phyloP scores from a whole-genome alignment of 2,797 vertebrate genomes.

The Epinephelus malabaricus region DNA sequence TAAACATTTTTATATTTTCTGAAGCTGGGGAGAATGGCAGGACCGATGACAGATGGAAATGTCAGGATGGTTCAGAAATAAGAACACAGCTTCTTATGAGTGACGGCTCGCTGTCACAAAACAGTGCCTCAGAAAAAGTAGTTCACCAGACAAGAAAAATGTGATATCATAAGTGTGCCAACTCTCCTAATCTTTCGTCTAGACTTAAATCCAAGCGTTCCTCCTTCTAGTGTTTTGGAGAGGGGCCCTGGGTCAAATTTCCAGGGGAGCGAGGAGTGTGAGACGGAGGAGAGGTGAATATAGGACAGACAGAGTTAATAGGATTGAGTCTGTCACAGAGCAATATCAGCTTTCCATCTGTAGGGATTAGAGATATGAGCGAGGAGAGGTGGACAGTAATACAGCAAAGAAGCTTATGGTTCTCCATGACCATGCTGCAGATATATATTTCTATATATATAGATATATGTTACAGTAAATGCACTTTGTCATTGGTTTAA shows the following conservation, averaged over 20 bases:
- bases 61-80: conserved; percentile 29
- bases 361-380: conserved; percentile 80
- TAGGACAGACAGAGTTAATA: conserved; percentile 81
- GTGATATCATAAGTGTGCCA: conserved; percentile 38
- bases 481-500: conserved; percentile 35
- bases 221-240: conserved; percentile 32
- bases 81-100: conserved; percentile 6
- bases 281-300: conserved; percentile 66
- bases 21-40: neutral
- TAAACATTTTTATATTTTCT: conserved; percentile 23
- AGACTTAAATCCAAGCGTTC: conserved; percentile 62
- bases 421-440: conserved; percentile 48
- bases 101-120: conserved; percentile 16
- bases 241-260: conserved; percentile 48
- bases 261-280: conserved; percentile 28
- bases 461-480: conserved; percentile 44
- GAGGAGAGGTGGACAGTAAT: conserved; percentile 75
- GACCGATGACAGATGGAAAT: conserved; percentile 45
- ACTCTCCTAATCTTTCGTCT: conserved; percentile 65
- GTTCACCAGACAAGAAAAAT: conserved; percentile 40
- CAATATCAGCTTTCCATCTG: conserved; percentile 84
- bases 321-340: conserved; percentile 77
- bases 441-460: conserved; percentile 43
- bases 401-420: conserved; percentile 82
- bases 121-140: conserved; percentile 36